Conservation (phyloP, 2,113 vertebrate genomes). For the Cichladusa arquata region DNA sequence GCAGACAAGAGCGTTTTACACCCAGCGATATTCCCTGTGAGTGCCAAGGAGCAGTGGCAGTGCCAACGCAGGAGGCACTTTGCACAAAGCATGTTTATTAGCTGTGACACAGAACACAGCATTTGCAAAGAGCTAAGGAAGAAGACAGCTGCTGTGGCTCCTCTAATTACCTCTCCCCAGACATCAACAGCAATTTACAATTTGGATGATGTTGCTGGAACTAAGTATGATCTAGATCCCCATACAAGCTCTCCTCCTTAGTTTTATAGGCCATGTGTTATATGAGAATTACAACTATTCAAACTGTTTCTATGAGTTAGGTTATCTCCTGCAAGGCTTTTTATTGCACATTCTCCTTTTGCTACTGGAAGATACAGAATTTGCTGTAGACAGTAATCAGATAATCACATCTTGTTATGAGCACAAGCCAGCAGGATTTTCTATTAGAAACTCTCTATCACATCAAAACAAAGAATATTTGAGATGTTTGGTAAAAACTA, state of each 20-base stretch:
- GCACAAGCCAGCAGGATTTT: constrained; percentile 2
- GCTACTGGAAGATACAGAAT: constrained; percentile 9
- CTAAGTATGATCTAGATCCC: constrained; percentile 13
- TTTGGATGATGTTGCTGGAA: constrained; percentile 27
- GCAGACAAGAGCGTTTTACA: not conserved
- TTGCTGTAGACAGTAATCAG: constrained; percentile 25
- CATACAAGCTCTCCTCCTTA: not conserved
- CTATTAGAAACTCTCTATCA: not conserved
- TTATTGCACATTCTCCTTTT: constrained; percentile 18
- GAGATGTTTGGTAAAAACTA: constrained; percentile 8
- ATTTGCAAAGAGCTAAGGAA: constrained; percentile 25
- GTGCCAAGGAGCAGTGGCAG: not conserved
- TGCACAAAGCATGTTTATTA: constrained; percentile 37
- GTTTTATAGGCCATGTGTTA: constrained; percentile 32
- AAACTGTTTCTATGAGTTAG: constrained; percentile 49
- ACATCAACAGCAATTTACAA: constrained; percentile 28
- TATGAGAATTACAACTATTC: constrained; percentile 27
- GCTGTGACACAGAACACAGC: constrained; percentile 39
- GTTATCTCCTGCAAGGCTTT: constrained; percentile 22
- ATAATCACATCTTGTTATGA: constrained; percentile 8
- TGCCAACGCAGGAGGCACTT: constrained; percentile 11
- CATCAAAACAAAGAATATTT: constrained; percentile 25
- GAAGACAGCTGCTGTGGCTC: constrained; percentile 47
- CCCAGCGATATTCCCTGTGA: not conserved
- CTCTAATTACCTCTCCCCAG: constrained; percentile 28